phyloP scores from a whole-genome alignment of 2,888 invertebrate species.

The Archaeoteleia sp. region DNA sequence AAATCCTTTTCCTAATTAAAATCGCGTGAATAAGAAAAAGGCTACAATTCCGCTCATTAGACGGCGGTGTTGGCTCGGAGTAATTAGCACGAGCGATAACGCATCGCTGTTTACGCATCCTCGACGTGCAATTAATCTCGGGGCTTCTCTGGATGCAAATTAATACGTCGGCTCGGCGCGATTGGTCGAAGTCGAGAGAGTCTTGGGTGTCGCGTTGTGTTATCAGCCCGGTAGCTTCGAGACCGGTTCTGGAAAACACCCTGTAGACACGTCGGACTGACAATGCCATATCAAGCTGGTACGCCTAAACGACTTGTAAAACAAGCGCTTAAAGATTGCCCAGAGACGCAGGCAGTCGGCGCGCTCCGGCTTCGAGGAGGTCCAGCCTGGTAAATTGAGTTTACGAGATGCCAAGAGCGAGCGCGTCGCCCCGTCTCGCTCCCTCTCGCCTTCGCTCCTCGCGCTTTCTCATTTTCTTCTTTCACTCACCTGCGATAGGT shows the following conservation, averaged over 20 bases:
- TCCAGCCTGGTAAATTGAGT: conserved; percentile 70
- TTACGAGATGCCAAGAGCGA: conserved; percentile 67
- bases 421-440: conserved; percentile 34
- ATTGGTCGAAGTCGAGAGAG: conserved; percentile 19
- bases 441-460: conserved; percentile 11
- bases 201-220: conserved; percentile 41
- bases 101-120: neutral
- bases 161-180: conserved; percentile 25
- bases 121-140: conserved; percentile 25
- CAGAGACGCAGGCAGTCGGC: conserved; percentile 38
- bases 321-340: conserved; percentile 74
- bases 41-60: no score
- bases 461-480: conserved; percentile 47
- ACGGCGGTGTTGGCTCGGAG: neutral
- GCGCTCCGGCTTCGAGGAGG: conserved; percentile 62
- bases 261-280: conserved; percentile 60
- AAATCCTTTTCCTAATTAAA: no score
- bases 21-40: no score
- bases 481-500: conserved; percentile 40
- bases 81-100: neutral
- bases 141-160: conserved; percentile 19
- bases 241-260: conserved; percentile 67
- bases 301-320: conserved; percentile 73
- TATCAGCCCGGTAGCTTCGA: conserved; percentile 61
- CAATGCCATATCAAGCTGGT: conserved; percentile 62